These are phyloP conservation scores for Eristalis tenax DNA, from an alignment of 2,888 invertebrate genomes.

Conservation along the genomic window DNA sequence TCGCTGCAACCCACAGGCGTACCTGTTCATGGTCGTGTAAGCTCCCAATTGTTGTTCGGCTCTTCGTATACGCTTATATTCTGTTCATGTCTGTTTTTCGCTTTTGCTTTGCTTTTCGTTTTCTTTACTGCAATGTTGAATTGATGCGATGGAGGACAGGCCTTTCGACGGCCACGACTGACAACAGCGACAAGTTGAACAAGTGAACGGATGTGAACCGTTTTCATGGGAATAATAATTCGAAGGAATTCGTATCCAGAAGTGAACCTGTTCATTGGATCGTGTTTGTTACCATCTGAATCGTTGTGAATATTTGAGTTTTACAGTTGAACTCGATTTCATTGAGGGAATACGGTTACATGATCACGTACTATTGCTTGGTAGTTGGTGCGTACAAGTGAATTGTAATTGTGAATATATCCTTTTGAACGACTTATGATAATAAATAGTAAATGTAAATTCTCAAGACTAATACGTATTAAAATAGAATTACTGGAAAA, in stretches of 20 bases:
- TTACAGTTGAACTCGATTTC: constrained; percentile 43
- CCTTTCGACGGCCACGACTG: background rate
- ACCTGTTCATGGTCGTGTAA: background rate
- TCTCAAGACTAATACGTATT: too few species aligned
- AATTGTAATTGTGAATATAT: background rate
- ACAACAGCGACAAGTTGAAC: constrained; percentile 9
- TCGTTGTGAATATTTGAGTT: constrained; percentile 48
- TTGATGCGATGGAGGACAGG: background rate
- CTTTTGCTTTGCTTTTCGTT: constrained; percentile 24
- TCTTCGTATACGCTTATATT: background rate
- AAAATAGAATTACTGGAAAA: too few species aligned
- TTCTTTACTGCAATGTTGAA: constrained; percentile 1
- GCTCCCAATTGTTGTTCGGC: constrained; percentile 29
- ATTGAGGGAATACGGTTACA: constrained; percentile 45
- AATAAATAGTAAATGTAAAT: too few species aligned
- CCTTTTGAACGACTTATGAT: too few species aligned
- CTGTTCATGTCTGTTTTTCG: background rate
- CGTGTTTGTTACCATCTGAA: constrained; percentile 43
- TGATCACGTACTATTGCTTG: constrained; percentile 36
- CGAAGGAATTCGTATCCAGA: constrained; percentile 45
- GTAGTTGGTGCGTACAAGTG: background rate
- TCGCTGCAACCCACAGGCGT: constrained; percentile 7
- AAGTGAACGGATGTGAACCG: constrained; percentile 52
- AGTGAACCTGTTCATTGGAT: constrained; percentile 57
- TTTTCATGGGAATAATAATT: constrained; percentile 56